Percentiles rank a stretch among this genome's conserved stretches.
phyloP scores from a whole-genome alignment of 2,797 vertebrate genomes.

The Danionella dracula region DNA sequence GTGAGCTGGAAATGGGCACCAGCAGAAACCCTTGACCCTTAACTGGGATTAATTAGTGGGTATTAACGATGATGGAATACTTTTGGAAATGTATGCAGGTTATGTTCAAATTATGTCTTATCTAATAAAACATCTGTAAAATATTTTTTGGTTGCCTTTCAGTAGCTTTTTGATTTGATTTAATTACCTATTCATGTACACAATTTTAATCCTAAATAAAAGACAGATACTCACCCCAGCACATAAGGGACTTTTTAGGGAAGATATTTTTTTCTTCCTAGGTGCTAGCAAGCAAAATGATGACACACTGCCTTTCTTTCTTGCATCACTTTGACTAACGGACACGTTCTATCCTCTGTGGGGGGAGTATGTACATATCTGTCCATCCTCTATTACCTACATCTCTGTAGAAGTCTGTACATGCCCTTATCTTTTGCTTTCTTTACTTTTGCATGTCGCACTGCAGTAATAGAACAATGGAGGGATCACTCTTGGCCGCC shows the following conservation, averaged over 20 bases:
- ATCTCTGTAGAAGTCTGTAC: conserved; percentile 42
- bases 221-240: neutral
- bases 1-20: too few species aligned
- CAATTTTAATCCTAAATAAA: neutral
- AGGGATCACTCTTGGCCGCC: conserved; percentile 92
- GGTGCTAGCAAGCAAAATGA: conserved; percentile 4
- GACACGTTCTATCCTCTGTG: conserved; percentile 6
- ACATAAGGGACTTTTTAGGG: neutral
- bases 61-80: too few species aligned
- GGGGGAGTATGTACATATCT: conserved; percentile 11
- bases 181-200: neutral
- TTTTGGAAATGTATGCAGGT: too few species aligned
- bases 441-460: conserved; percentile 95
- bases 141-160: too few species aligned
- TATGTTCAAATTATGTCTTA: too few species aligned
- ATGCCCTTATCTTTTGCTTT: conserved; percentile 25
- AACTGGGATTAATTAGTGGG: too few species aligned
- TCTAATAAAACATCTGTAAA: too few species aligned
- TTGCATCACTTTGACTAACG: neutral
- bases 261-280: neutral
- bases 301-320: neutral
- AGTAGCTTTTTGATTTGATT: too few species aligned
- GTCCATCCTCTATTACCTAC: neutral
- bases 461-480: conserved; percentile 92
- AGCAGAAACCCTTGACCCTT: too few species aligned